These are phyloP conservation scores for Clarias batrachus DNA, from an alignment of 2,113 vertebrate genomes.

Conservation along the genomic window DNA sequence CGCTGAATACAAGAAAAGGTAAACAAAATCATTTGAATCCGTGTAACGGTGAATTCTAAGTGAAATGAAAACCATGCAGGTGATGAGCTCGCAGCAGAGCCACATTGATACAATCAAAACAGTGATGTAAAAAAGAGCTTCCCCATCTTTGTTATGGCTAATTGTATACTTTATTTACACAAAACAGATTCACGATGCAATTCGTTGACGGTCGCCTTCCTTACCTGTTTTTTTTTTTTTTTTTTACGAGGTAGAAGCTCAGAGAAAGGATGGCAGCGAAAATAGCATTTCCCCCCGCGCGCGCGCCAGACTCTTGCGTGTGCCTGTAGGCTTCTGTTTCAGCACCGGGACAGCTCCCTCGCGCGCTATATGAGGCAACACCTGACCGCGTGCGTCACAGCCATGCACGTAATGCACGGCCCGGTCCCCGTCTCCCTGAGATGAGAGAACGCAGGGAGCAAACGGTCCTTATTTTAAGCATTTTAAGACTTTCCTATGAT, in stretches of 20 bases:
- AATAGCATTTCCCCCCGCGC: slow-evolving; percentile 65
- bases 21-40: neutral
- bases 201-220: slow-evolving; percentile 33
- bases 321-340: slow-evolving; percentile 63
- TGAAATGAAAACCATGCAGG: neutral
- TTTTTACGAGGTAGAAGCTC: slow-evolving; percentile 60
- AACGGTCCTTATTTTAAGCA: neutral
- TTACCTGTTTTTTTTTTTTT: slow-evolving; percentile 78
- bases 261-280: slow-evolving; percentile 64
- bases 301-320: slow-evolving; percentile 47
- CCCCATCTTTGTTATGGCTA: neutral
- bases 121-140: neutral
- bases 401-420: slow-evolving; percentile 64
- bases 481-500: neutral
- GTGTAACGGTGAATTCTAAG: neutral
- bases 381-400: slow-evolving; percentile 75
- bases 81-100: neutral
- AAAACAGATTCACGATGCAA: neutral
- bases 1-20: neutral
- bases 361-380: slow-evolving; percentile 72
- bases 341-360: slow-evolving; percentile 82
- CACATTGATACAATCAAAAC: neutral
- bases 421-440: slow-evolving; percentile 67
- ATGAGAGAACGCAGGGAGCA: neutral
- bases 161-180: neutral